Evolutionary conservation across 2,113 vertebrate species (phyloP).

Genomic region (Sphaerodactylus townsendi): DNA sequence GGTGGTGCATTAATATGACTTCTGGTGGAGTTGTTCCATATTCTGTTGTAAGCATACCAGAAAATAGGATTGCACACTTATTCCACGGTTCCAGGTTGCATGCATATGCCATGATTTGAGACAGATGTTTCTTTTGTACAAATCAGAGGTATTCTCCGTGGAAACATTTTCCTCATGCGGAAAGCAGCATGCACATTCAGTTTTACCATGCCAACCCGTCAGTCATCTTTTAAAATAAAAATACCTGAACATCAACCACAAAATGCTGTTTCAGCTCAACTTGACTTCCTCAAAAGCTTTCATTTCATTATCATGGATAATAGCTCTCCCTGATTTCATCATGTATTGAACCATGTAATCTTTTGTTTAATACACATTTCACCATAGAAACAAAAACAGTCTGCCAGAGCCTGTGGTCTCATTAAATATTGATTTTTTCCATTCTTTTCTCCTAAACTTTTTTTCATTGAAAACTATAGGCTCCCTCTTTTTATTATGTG

Average conservation of each 20-base stretch:
- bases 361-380: conserved; percentile 23
- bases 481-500: background rate
- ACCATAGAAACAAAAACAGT: conserved; percentile 16
- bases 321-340: background rate
- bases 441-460: background rate
- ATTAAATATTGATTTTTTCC: background rate
- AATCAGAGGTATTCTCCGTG: background rate
- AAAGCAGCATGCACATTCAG: background rate
- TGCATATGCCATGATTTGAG: background rate
- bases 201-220: background rate
- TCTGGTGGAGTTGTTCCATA: no score
- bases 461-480: background rate
- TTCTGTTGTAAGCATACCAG: no score
- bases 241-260: background rate
- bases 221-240: background rate
- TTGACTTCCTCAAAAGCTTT: background rate
- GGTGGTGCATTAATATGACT: no score
- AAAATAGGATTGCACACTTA: no score
- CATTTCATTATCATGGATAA: conserved; percentile 10
- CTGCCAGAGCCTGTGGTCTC: background rate
- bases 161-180: background rate
- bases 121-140: background rate
- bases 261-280: background rate
- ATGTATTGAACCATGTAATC: background rate
- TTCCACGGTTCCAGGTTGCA: background rate